Evolutionary conservation across 2,113 vertebrate genomes (phyloP).

Genomic region (Labeo catla): DNA sequence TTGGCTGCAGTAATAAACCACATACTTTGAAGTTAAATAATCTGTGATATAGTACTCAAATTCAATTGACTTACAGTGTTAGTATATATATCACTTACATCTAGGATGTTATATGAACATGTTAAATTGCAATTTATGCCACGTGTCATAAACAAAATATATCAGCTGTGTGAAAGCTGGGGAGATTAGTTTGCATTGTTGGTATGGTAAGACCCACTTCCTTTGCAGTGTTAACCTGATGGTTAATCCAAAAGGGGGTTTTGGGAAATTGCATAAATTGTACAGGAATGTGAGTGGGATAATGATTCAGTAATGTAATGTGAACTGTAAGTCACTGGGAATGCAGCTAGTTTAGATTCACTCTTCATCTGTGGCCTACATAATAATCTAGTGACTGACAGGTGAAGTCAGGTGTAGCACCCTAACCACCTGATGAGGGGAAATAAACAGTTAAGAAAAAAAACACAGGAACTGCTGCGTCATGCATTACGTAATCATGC

Average conservation of each 20-base stretch:
- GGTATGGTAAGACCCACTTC: background rate
- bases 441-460: too few species aligned
- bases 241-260: background rate
- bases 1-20: conserved; percentile 9
- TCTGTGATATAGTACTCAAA: background rate
- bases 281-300: conserved; percentile 45
- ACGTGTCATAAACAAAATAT: background rate
- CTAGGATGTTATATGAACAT: background rate
- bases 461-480: too few species aligned
- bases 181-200: conserved; percentile 6
- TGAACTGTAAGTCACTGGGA: conserved; percentile 17
- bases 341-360: conserved; percentile 9
- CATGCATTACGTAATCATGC: too few species aligned
- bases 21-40: background rate
- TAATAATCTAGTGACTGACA: background rate
- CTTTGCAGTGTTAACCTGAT: conserved; percentile 10
- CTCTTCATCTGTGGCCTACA: background rate
- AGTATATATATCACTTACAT: background rate
- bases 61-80: background rate
- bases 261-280: conserved; percentile 20
- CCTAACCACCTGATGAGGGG: too few species aligned
- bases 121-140: background rate
- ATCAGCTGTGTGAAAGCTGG: background rate
- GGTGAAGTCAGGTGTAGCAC: background rate
- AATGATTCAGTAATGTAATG: conserved; percentile 21